Base-by-base conservation (phyloP, 2,113 vertebrate species). In the Gila orcuttii region DNA sequence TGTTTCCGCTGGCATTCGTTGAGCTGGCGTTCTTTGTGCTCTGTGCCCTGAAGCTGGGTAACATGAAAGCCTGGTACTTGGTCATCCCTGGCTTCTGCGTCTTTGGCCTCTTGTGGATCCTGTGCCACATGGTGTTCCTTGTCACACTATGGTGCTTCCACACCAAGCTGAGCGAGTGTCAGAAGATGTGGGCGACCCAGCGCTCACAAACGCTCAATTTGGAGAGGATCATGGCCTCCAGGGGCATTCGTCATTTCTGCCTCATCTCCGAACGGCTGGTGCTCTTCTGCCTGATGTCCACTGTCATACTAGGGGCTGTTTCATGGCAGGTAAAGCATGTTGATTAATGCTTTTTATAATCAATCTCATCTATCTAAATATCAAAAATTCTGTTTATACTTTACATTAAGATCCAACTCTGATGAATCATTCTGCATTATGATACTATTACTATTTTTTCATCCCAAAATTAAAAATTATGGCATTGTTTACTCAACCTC, bases 171-270 rank as follows among this genome's bases (percentile, higher is more conserved):
- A 97, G 93, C 45, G 96, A 99, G 85, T 99, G 98, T 91, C 98
- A 99, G 94, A 97, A 94, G 86, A 92, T 96, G 0, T 98, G 95
- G 92, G 94, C 94, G 23, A 92, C 94, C 28, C 97, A 98, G 90
- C 93, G 93, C 21, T 91, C 93, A 68, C 95, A 97, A 47, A 95
- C 93, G 89, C 96, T 96, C 84, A 96, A 95, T 90, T 95, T 99
- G 87, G 96, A 97, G 82, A 96, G 97, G 93, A 96, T 99, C 88
- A 99, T 99, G 98, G 97, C 97, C 45, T 99, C 98, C 36, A 96
- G 97, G 93, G 98, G 98, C 83, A 98, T 99, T 95, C 96, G 98
- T n/a, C 98, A 99, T 94, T 99, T 99, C 94, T 99, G 98, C 89
- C 96, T 99, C 86, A 99, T 99, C 92, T 99, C 98, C 1, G 96